Conservation (phyloP, 2,888 invertebrate genomes). For the Notodonta dromedarius region DNA sequence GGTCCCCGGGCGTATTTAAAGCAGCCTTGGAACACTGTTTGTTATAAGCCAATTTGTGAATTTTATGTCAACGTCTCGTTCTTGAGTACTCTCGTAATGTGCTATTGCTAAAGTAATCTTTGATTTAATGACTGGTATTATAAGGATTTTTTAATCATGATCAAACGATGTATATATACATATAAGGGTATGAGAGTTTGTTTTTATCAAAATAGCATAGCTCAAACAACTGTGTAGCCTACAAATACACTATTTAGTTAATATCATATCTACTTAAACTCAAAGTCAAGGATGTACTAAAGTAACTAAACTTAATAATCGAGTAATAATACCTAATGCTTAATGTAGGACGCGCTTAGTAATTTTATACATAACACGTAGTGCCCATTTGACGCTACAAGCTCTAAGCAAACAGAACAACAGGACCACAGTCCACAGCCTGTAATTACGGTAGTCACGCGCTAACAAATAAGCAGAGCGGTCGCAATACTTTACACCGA, state of each 20-base stretch:
- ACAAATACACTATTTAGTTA: no score
- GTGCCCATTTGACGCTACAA: constrained; percentile 15
- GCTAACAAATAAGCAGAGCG: constrained; percentile 55
- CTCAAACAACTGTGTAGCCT: no score
- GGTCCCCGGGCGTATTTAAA: constrained; percentile 54
- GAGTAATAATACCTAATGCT: not conserved
- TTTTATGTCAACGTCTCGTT: constrained; percentile 46
- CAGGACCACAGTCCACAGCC: constrained; percentile 53
- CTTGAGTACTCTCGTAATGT: constrained; percentile 44
- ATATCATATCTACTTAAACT: no score
- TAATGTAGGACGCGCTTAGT: not conserved
- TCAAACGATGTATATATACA: not conserved
- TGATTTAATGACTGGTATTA: constrained; percentile 37
- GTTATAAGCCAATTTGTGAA: constrained; percentile 59
- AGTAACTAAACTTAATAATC: not conserved
- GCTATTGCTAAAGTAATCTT: constrained; percentile 39
- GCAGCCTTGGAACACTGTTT: constrained; percentile 52
- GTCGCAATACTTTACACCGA: constrained; percentile 57
- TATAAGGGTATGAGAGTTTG: not conserved
- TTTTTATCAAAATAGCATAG: no score
- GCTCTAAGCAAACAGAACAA: constrained; percentile 43
- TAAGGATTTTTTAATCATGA: constrained; percentile 32
- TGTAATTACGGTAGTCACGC: constrained; percentile 59
- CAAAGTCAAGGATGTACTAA: no score
- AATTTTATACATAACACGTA: constrained; percentile 7